Conservation (phyloP, 35 echinoderm and acorn worm genomes). For the Hemicentrotus pulcherrimus region DNA sequence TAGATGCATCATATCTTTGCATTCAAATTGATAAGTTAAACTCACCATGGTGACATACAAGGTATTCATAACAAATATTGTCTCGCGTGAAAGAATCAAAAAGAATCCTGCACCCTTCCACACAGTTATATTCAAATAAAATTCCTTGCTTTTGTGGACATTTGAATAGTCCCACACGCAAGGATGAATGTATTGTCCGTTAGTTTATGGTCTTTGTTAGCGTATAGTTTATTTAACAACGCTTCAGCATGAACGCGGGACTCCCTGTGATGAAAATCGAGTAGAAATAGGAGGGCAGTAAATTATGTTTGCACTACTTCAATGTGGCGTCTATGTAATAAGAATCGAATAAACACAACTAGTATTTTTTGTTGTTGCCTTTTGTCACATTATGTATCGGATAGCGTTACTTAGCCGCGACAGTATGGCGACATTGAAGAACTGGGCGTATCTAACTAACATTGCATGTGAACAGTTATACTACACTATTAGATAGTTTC, state of each 20-base stretch:
- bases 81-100: not conserved
- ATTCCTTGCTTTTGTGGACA: conserved; percentile 6
- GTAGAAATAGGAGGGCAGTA: not conserved
- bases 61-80: conserved; percentile 14
- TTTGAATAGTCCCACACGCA: conserved; percentile 29
- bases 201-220: not conserved
- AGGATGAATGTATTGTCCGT: conserved; percentile 29
- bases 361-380: not conserved
- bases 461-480: not conserved
- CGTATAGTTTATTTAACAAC: not conserved
- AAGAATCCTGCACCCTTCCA: not conserved
- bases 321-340: not conserved
- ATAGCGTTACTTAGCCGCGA: not conserved
- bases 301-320: not conserved
- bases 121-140: conserved; percentile 36
- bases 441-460: not conserved
- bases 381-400: not conserved
- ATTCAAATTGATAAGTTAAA: not conserved
- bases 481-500: not conserved
- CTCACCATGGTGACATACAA: not conserved
- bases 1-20: not conserved
- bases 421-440: not conserved
- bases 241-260: not conserved
- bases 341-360: not conserved
- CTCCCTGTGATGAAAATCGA: not conserved